Evolutionary conservation across 2,113 vertebrate genomes (phyloP).

Genomic region (Dromas ardeola): DNA sequence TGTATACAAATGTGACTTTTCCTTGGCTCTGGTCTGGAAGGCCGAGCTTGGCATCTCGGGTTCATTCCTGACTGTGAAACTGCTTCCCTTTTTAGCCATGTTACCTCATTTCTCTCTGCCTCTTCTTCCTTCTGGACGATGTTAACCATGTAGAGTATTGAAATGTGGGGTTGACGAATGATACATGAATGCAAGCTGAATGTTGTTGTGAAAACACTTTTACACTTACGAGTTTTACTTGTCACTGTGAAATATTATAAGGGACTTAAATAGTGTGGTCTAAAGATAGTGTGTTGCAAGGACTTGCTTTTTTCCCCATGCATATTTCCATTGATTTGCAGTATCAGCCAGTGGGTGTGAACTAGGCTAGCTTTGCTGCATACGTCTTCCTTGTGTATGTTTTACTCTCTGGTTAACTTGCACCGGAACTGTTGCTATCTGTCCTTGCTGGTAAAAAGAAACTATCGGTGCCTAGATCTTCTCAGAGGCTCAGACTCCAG

Average conservation of each 20-base stretch:
- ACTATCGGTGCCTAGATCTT: not conserved
- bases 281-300: not conserved
- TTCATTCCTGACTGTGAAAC: not conserved
- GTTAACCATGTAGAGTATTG: not conserved
- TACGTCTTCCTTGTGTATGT: not conserved
- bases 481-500: not conserved
- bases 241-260: not conserved
- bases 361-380: not conserved
- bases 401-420: not conserved
- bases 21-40: not conserved
- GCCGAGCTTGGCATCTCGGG: not conserved
- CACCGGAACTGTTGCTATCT: not conserved
- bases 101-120: not conserved
- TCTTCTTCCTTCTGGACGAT: not conserved
- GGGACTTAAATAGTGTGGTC: not conserved
- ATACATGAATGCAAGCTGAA: not conserved
- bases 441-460: not conserved
- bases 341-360: not conserved
- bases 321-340: not conserved
- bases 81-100: not conserved
- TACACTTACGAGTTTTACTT: not conserved
- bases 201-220: slow-evolving; percentile 12
- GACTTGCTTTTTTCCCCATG: not conserved
- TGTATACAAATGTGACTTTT: not conserved
- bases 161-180: not conserved